Evolutionary conservation across 2,113 vertebrate genomes (phyloP), one percentile per base, ranked within the genome.

Genomic region (Plotosus lineatus): DNA sequence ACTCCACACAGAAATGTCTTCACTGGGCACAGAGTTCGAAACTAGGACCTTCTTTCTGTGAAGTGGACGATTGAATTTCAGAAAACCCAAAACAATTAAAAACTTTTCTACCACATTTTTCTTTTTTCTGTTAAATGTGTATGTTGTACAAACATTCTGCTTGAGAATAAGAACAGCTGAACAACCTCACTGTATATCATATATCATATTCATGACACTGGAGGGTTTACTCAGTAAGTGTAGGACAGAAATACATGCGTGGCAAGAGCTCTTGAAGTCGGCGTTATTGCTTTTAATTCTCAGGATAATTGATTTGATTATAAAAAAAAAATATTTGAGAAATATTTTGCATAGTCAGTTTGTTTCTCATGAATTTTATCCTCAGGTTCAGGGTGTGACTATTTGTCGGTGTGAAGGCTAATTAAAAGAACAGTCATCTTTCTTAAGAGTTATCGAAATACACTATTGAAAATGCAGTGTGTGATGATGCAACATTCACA

Each of bases 311-410:
- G 33, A 3, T 36, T 36, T 14, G 56, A 12, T 5, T 55, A n/a
- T 28, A 14, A 58, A 31, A 3, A 14, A 0, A 14, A 58, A 12
- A 14, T 58, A 14, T 58, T 58, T 63, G 60, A 14, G 0, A 14
- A 58, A 12, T 4, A 28, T 4, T 58, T 58, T 63, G 60, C 11
- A 19, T 19, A 63, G 31, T 19, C 60, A 63, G 31, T 63, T 63
- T 36, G 60, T 63, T 36, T 19, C 26, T 58, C n/a, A 58, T 28
- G 60, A 1, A 36, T 36, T n/a, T 63, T 63, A 36, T 28, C 60
- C 31, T 63, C 6, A 3, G 31, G 36, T 66, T 66, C 63, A 66
- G 63, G 63, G 63, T 66, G 63, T 66, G 36, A 38, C 61, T 65
- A 36, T 19, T 65, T 60, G 56, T n/a, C 56, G 6, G 2, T 17